Percentiles rank a stretch among this genome's conserved stretches.
These are phyloP conservation scores for Heliconius himera DNA, from an alignment of 1,140 invertebrate species.

Conservation along the genomic window DNA sequence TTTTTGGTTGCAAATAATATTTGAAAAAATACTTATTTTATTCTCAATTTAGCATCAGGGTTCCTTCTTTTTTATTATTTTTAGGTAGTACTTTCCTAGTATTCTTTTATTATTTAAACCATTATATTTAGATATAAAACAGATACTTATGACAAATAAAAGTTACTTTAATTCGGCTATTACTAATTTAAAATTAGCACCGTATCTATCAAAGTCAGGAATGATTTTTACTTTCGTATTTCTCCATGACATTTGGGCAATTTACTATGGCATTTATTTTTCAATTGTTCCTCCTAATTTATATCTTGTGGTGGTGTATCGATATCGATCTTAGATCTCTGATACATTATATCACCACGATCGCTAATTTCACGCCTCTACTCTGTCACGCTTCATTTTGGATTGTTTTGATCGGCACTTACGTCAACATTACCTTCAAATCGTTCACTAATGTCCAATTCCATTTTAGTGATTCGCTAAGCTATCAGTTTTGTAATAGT, in stretches of 20 bases:
- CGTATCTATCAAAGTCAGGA: neutral
- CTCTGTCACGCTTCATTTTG: slow-evolving; percentile 57
- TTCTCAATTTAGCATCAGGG: too few relatives aligned
- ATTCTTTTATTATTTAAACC: too few relatives aligned
- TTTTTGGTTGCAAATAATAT: neutral
- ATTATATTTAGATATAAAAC: too few relatives aligned
- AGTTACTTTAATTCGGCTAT: neutral
- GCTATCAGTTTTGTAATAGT: slow-evolving; percentile 26
- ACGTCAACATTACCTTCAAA: slow-evolving; percentile 37
- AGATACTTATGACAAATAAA: too few relatives aligned
- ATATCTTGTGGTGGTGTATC: slow-evolving; percentile 18
- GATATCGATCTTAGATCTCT: slow-evolving; percentile 33
- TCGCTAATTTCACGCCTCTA: slow-evolving; percentile 58
- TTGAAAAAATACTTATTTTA: neutral
- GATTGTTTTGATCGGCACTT: slow-evolving; percentile 44
- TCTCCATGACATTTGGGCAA: slow-evolving; percentile 10
- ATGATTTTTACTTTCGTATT: neutral
- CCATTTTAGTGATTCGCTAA: slow-evolving; percentile 41
- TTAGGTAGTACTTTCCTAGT: too few relatives aligned
- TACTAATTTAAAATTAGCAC: neutral
- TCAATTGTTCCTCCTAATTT: slow-evolving; percentile 12
- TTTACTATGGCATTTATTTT: slow-evolving; percentile 14
- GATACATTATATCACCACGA: slow-evolving; percentile 47
- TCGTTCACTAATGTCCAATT: slow-evolving; percentile 40
- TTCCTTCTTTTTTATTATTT: too few relatives aligned